Conservation (phyloP, 2,888 invertebrate species). For the Vesta saturnalis region DNA sequence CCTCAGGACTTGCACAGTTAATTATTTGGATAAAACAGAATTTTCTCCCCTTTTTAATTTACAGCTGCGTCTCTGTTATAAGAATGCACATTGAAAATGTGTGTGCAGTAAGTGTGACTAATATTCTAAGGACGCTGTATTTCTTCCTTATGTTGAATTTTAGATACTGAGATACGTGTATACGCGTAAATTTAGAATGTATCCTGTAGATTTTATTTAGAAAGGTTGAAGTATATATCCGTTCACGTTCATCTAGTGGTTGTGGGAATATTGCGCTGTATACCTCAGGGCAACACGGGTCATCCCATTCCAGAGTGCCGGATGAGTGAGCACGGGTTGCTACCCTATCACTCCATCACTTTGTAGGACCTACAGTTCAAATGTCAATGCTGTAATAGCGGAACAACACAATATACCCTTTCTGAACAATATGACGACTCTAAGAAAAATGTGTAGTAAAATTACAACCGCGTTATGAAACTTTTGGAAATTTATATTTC, state of each 20-base stretch:
- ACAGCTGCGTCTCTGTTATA: slow-evolving; percentile 26
- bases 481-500: not conserved
- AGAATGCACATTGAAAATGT: slow-evolving; percentile 19
- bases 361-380: slow-evolving; percentile 24
- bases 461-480: no score
- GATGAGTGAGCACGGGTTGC: slow-evolving; percentile 26
- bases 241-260: slow-evolving; percentile 20
- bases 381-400: slow-evolving; percentile 15
- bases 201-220: not conserved
- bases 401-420: slow-evolving; percentile 9
- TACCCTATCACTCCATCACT: slow-evolving; percentile 29
- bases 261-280: slow-evolving; percentile 28
- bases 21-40: slow-evolving; percentile 39
- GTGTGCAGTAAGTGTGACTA: slow-evolving; percentile 8
- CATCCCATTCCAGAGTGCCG: slow-evolving; percentile 28
- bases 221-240: slow-evolving; percentile 19
- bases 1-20: slow-evolving; percentile 38
- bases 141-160: slow-evolving; percentile 1
- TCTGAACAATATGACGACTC: no score
- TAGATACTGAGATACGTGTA: not conserved
- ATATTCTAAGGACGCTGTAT: slow-evolving; percentile 6
- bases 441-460: no score
- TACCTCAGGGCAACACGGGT: slow-evolving; percentile 23
- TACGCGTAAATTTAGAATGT: not conserved
- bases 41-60: slow-evolving; percentile 37